Evolutionary conservation across 2,113 vertebrate genomes (phyloP), one percentile per base, ranked within the genome.

Genomic region (Seriola rivoliana): DNA sequence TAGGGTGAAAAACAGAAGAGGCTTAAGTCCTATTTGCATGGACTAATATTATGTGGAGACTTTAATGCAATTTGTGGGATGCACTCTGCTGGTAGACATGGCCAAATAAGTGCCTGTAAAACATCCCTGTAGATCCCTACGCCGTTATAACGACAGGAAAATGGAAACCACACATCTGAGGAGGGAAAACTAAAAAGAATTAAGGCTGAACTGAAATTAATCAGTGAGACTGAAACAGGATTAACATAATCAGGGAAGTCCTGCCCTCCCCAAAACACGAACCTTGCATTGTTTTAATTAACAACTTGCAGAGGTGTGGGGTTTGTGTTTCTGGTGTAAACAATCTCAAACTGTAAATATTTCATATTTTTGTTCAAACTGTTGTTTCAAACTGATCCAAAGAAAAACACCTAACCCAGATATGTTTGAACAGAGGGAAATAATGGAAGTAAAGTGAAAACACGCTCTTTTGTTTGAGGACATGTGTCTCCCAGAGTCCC

Each of bases 1-100:
- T 29, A 42, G 23, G 29, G 17, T 60, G 54, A 54, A 59, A 82
- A 79, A 73, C 59, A 76, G 60, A 86, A 78, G 50, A 69, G 44
- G 74, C 36, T 65, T 79, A 69, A n/a, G 63, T 57, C 50, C 17
- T 54, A 65, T 48, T 52, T 42, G 52, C 67, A 46, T 6, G 25
- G 54, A 23, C 29, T 59, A n/a, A 46, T 32, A 19, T 4, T 29
- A 29, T 29, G 34, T n/a, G 12, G 44, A 40, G 34, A 13, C 14
- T 4, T 68, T 38, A 54, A 25, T n/a, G 6, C 6, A 64, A 21
- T 63, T 42, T 38, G 34, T 55, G 21, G 64, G 42, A 71, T 32
- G n/a, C 4, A 11, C 10, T 21, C 48, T 4, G 13, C 4, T 19
- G 10, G 36, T 32, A 76, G 44, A 48, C 60, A 62, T 8, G 10